Evolutionary conservation across 1,140 invertebrate genomes (phyloP), one percentile per base, ranked within the genome.

Genomic region (Rhyacophila brunnea): DNA sequence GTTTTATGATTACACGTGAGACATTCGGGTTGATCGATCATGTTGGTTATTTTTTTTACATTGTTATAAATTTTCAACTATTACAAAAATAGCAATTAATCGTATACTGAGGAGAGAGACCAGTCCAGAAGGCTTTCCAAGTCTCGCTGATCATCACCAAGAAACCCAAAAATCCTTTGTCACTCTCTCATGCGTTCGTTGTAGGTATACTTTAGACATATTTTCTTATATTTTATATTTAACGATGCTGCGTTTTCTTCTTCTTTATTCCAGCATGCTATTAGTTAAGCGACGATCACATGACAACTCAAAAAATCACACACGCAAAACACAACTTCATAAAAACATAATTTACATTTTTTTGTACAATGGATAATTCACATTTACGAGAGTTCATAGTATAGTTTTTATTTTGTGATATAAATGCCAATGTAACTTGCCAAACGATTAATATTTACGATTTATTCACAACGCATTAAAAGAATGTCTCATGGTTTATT

Each of bases 221-320:
- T 57, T 52, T 52, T 35, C 34, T 46, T 52, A 45, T 34, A 23
- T n/a, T 56, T 50, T 32, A 43, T 55, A 40, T 43, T 58, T 59
- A 55, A 35, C 51, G 62, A 64, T 56, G 62, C 40, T 54, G 52
- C 49, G 47, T 3, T 9, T 3, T 9, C 9, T 28, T 28, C 9
- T 28, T 28, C 9, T 5, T 60, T 61, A 56, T 61, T 46, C 23
- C 61, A 63, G 20, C 61, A 63, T 63, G 62, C 57, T 64, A 64
- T 64, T 64, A 64, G 57, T 64, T 64, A 64, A 64, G 62, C 62
- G 57, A 64, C 62, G 62, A 64, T 59, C 62, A 64, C 62, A 64
- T 64, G 57, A 64, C 62, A 60, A 58, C 57, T 64, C 57, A 64
- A 64, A 28, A 28, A 64, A 64, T 44, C 62, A 64, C 62, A 64